These are phyloP conservation scores for Chromobotia macracanthus DNA, from an alignment of 2,797 vertebrate species.

Conservation along the genomic window DNA sequence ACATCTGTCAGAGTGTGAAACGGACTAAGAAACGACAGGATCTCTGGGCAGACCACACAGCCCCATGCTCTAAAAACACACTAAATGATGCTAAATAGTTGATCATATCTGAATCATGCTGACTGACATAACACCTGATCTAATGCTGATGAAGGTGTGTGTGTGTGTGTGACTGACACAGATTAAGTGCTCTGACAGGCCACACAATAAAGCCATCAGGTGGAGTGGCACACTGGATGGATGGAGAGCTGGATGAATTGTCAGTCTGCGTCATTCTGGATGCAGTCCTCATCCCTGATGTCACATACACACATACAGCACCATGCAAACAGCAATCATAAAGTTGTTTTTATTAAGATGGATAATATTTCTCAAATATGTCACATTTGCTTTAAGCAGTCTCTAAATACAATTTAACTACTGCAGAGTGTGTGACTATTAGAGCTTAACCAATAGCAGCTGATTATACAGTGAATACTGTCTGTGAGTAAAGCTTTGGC, in stretches of 20 bases:
- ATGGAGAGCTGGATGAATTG: conserved; percentile 86
- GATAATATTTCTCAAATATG: conserved; percentile 23
- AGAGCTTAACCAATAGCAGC: not conserved
- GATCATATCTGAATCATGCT: conserved; percentile 78
- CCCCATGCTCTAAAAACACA: conserved; percentile 54
- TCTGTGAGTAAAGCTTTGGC: conserved; percentile 4
- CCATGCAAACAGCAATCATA: conserved; percentile 72
- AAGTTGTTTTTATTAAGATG: not conserved
- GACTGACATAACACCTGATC: conserved; percentile 85
- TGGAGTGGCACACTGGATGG: conserved; percentile 90
- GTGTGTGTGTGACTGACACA: conserved; percentile 76
- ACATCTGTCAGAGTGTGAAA: conserved; percentile 81
- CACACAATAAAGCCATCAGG: conserved; percentile 91
- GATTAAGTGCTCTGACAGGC: conserved; percentile 92
- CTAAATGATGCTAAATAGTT: conserved; percentile 84
- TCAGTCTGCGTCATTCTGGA: conserved; percentile 86
- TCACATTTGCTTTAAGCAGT: conserved; percentile 21
- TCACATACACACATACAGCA: conserved; percentile 75
- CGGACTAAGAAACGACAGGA: conserved; percentile 79
- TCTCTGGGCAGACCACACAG: conserved; percentile 71
- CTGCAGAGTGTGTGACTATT: not conserved
- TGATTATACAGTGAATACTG: conserved; percentile 15
- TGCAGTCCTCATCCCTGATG: conserved; percentile 85
- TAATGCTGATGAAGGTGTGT: conserved; percentile 86
- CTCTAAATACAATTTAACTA: conserved; percentile 9